Evolutionary conservation across 2,797 vertebrate species (phyloP).

Genomic region (Bufotes viridis): DNA sequence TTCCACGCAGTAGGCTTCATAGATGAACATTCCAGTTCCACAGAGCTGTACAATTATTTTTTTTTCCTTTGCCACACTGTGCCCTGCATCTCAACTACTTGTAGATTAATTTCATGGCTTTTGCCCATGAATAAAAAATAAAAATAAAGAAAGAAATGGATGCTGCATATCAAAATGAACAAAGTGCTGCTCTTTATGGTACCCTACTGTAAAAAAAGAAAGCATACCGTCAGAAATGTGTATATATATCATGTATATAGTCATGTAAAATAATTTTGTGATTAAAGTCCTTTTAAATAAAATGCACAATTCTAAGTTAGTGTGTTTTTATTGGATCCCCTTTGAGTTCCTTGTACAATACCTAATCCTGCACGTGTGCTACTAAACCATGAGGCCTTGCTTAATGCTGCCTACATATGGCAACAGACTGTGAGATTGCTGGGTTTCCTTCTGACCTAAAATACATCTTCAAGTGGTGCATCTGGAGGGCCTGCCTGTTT

Average conservation of each 20-base stretch:
- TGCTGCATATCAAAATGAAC: slow-evolving; percentile 75
- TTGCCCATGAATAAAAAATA: neutral
- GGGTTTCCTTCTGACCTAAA: too few relatives aligned
- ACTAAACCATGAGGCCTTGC: too few relatives aligned
- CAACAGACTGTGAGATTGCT: too few relatives aligned
- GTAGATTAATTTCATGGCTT: slow-evolving; percentile 19
- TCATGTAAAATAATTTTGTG: slow-evolving; percentile 74
- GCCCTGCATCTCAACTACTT: slow-evolving; percentile 71
- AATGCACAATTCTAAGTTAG: slow-evolving; percentile 43
- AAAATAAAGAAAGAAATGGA: slow-evolving; percentile 55
- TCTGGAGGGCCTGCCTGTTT: too few relatives aligned
- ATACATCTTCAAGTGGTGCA: too few relatives aligned
- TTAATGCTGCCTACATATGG: too few relatives aligned
- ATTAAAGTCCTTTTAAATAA: slow-evolving; percentile 78
- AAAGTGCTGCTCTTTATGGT: slow-evolving; percentile 79
- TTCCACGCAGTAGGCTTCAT: neutral
- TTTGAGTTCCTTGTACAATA: neutral
- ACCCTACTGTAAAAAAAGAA: slow-evolving; percentile 76
- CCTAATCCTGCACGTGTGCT: neutral
- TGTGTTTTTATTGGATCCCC: neutral
- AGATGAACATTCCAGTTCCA: slow-evolving; percentile 29
- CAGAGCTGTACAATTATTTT: neutral
- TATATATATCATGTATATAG: slow-evolving; percentile 76
- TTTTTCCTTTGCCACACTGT: slow-evolving; percentile 32
- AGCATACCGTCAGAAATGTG: slow-evolving; percentile 73